Percentiles rank a stretch among this genome's conserved stretches.
phyloP scores from a whole-genome alignment of 2,888 invertebrate genomes.

The Cosmopolites sordidus region DNA sequence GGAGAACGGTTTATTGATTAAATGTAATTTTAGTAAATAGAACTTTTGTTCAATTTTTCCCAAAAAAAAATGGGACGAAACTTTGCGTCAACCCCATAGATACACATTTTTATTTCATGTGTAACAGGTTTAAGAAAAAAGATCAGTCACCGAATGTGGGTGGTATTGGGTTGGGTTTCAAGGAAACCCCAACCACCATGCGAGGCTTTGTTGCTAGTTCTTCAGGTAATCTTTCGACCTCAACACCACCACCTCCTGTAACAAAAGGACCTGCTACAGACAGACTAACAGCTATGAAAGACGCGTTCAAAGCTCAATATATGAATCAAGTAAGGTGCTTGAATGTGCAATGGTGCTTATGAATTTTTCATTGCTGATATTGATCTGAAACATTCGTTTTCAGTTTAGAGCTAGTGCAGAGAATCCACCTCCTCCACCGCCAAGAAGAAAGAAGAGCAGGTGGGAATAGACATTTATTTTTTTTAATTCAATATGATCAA shows the following conservation, averaged over 20 bases:
- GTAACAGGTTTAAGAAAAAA: conserved; percentile 48
- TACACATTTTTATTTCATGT: background rate
- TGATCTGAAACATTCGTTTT: conserved; percentile 28
- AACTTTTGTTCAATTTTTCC: background rate
- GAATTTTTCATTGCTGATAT: background rate
- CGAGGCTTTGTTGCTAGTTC: conserved; percentile 31
- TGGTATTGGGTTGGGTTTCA: conserved; percentile 81
- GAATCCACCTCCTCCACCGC: conserved; percentile 49
- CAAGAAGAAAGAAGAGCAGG: conserved; percentile 58
- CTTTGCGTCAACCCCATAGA: background rate
- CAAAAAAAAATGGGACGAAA: no score
- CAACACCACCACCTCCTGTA: conserved; percentile 28
- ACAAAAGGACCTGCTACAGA: conserved; percentile 78
- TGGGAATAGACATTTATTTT: conserved; percentile 51
- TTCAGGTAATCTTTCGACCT: conserved; percentile 26
- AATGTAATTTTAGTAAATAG: no score
- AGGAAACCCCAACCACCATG: conserved; percentile 61
- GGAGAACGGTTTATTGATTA: no score
- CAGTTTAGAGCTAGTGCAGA: conserved; percentile 79
- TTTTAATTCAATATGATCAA: no score
- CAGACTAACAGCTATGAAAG: conserved; percentile 83
- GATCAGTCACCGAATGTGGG: conserved; percentile 81
- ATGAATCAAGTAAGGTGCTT: conserved; percentile 59
- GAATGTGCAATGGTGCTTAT: background rate
- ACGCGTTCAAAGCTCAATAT: conserved; percentile 85